Base-by-base conservation (phyloP, 2,888 invertebrate genomes). In the Meloe dianella region DNA sequence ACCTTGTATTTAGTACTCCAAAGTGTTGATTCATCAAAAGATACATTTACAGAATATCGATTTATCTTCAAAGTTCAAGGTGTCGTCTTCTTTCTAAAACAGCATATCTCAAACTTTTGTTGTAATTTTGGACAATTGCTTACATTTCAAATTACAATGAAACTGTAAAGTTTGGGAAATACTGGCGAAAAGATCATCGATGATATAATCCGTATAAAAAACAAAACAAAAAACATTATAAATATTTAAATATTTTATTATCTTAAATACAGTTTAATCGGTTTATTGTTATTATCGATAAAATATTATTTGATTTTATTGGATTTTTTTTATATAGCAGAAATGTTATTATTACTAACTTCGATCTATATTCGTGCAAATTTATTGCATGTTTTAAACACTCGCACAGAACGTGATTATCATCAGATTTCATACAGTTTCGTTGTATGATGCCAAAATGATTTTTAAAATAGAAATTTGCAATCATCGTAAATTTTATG, bases 121-220 rank as follows among this genome's bases (percentile, higher is more conserved):
- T 3, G 4, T 27, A 27, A 27, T 27, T n/a, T n/a, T n/a, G n/a
- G n/a, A n/a, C n/a, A n/a, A n/a, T 27, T 27, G 27, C 2, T 27
- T 27, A 27, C 27, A 27, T 27, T 27, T 3, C 27, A 27, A 27
- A 27, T 27, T 27, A 27, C 27, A n/a, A 14, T 51, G 5, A 24
- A 1, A 14, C 12, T 29, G 27, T 5, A 56, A 4, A 22, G 27
- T n/a, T 75, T 41, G 41, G 10, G 41, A 41, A n/a, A 6, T 2
- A 7, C 17, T 32, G 32, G 8, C 4, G 27, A 6, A 6, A 9
- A 10, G 32, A 9, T 32, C 4, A 9, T 10, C 7, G 10, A 6
- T 32, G 10, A 32, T 32, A 32, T 5, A 5, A 7, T 10, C 2
- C 32, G 5, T 7, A 32, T 1, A 32, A 32, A n/a, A 3, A 27